A percentile compares a stretch with the other conserved stretches of the same genome.
Conservation (phyloP, 2,888 invertebrate species). For the Leptothorax acervorum region DNA sequence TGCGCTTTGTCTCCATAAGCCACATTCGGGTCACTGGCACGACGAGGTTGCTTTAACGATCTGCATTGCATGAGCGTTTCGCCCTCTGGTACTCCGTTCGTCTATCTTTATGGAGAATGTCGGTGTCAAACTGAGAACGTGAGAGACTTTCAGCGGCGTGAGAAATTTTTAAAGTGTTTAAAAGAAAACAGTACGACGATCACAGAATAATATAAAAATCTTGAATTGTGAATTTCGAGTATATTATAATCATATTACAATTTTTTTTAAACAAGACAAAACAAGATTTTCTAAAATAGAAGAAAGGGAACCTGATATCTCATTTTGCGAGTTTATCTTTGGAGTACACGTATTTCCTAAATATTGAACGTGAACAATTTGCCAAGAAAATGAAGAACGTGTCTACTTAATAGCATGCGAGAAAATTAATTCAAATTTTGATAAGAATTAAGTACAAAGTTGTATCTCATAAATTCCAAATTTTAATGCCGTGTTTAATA, state of each 20-base stretch:
- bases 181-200: not conserved
- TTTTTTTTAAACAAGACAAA: not conserved
- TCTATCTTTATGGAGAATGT: slow-evolving; percentile 17
- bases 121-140: slow-evolving; percentile 15
- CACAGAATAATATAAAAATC: not conserved
- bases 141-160: slow-evolving; percentile 1
- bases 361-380: not conserved
- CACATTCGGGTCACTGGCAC: slow-evolving; percentile 77
- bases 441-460: slow-evolving; percentile 1
- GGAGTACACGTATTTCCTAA: not conserved
- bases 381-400: not conserved
- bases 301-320: not conserved
- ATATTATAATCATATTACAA: not conserved
- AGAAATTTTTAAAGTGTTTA: not conserved
- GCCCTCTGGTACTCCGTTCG: slow-evolving; percentile 56
- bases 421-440: slow-evolving; percentile 2
- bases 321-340: not conserved
- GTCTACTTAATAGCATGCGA: not conserved
- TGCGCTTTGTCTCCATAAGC: slow-evolving; percentile 74
- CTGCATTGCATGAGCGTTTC: slow-evolving; percentile 78
- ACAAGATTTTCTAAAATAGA: not conserved
- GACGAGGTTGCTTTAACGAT: slow-evolving; percentile 77
- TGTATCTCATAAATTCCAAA: slow-evolving; percentile 6
- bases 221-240: not conserved
- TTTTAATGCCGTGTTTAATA: slow-evolving; percentile 15